phyloP scores from a whole-genome alignment of 2,113 vertebrate species.

The Siphamia tubifer region DNA sequence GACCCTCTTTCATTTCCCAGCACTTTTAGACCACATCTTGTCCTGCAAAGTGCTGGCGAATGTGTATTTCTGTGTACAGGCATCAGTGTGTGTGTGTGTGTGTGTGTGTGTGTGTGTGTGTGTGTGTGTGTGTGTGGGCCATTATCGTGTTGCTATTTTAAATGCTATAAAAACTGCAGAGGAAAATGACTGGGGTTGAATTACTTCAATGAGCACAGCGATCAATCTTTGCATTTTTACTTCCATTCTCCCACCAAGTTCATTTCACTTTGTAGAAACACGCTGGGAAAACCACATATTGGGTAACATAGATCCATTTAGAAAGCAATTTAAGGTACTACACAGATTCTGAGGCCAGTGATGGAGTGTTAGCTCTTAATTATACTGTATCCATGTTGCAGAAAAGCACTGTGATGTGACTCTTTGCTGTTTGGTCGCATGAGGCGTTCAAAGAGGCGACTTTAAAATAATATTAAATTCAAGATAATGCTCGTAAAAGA shows the following conservation, averaged over 20 bases:
- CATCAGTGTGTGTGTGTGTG: background rate
- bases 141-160: constrained; percentile 79
- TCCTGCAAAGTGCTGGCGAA: constrained; percentile 69
- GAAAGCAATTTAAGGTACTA: constrained; percentile 78
- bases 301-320: constrained; percentile 80
- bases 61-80: constrained; percentile 14
- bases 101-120: background rate
- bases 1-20: constrained; percentile 75
- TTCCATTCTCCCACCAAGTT: constrained; percentile 68
- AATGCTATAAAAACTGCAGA: constrained; percentile 77
- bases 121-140: constrained; percentile 38
- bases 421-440: constrained; percentile 45
- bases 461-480: background rate
- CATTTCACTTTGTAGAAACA: constrained; percentile 75
- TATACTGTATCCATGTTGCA: constrained; percentile 71
- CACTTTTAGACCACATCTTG: constrained; percentile 75
- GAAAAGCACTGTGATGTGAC: constrained; percentile 54
- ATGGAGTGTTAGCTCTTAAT: constrained; percentile 79
- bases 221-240: constrained; percentile 80
- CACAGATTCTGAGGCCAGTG: constrained; percentile 54
- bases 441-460: background rate
- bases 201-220: constrained; percentile 72
- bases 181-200: constrained; percentile 67
- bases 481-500: background rate
- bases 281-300: constrained; percentile 78